Evolutionary conservation across 2,113 vertebrate genomes (phyloP).

Genomic region (Cololabis saira): DNA sequence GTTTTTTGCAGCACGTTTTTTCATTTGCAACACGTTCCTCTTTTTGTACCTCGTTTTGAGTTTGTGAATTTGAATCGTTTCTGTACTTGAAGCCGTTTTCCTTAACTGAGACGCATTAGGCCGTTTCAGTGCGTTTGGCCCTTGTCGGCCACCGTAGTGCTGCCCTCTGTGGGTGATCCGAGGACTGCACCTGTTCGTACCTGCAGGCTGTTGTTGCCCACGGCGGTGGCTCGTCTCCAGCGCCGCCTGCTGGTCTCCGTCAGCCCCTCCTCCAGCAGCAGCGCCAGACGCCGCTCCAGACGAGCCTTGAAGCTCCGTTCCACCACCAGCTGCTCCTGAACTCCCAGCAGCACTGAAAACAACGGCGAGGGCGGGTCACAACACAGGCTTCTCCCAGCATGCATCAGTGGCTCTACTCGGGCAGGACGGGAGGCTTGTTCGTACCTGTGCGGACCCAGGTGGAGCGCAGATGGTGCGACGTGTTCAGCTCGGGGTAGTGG

Average conservation of each 20-base stretch:
- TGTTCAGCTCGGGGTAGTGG: slow-evolving; percentile 94
- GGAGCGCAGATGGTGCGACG: slow-evolving; percentile 88
- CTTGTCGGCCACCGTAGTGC: too few relatives aligned
- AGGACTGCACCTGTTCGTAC: too few relatives aligned
- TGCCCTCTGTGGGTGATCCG: too few relatives aligned
- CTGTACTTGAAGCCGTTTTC: too few relatives aligned
- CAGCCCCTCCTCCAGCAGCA: slow-evolving; percentile 89
- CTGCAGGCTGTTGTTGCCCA: slow-evolving; percentile 91
- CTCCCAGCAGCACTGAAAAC: slow-evolving; percentile 84
- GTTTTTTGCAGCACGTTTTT: too few relatives aligned
- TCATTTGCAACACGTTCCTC: too few relatives aligned
- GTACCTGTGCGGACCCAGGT: slow-evolving; percentile 97
- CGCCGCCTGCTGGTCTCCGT: slow-evolving; percentile 79
- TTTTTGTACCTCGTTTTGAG: too few relatives aligned
- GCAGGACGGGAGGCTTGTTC: slow-evolving; percentile 18
- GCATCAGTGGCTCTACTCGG: neutral
- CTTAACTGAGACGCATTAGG: too few relatives aligned
- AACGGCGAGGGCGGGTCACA: neutral
- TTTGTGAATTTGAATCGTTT: too few relatives aligned
- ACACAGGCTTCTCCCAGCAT: neutral
- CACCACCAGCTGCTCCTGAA: slow-evolving; percentile 86
- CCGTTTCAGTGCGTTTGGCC: too few relatives aligned
- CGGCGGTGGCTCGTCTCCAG: slow-evolving; percentile 88
- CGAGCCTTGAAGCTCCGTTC: slow-evolving; percentile 92
- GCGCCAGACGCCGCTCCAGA: slow-evolving; percentile 92